phyloP scores from a whole-genome alignment of 2,888 invertebrate genomes.

The Bursaphelenchus okinawaensis region DNA sequence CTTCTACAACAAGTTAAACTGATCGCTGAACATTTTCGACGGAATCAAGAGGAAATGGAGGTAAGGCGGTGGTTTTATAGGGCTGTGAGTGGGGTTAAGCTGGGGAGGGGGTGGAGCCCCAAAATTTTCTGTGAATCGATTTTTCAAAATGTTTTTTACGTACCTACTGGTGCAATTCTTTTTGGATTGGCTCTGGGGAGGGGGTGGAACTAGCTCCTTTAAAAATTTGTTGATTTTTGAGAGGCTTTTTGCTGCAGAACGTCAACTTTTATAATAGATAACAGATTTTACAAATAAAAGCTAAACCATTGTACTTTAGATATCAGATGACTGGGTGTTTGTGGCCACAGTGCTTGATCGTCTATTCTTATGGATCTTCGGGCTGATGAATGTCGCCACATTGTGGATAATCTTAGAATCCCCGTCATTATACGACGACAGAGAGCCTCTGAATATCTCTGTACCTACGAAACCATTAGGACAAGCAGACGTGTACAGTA shows the following conservation, averaged over 20 bases:
- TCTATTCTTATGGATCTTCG: slow-evolving; percentile 54
- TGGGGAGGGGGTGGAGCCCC: no score
- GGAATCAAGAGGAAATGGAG: slow-evolving; percentile 52
- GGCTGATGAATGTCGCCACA: slow-evolving; percentile 53
- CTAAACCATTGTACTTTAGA: slow-evolving; percentile 28
- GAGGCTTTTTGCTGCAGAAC: no score
- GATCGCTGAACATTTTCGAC: slow-evolving; percentile 55
- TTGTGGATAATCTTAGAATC: slow-evolving; percentile 54
- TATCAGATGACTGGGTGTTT: slow-evolving; percentile 56
- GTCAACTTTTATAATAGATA: no score
- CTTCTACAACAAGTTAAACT: slow-evolving; percentile 53
- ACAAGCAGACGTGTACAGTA: slow-evolving; percentile 37
- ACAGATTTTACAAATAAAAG: background rate
- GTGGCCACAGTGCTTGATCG: slow-evolving; percentile 57
- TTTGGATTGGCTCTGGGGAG: no score
- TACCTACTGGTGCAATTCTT: no score
- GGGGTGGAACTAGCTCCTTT: no score
- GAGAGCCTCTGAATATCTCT: slow-evolving; percentile 52
- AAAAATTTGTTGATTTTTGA: no score
- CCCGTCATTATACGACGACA: slow-evolving; percentile 51
- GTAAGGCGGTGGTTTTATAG: slow-evolving; percentile 32
- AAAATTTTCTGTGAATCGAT: no score
- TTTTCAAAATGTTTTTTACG: no score
- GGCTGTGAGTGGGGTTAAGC: no score
- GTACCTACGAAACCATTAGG: slow-evolving; percentile 53